Evolutionary conservation across 2,113 vertebrate genomes (phyloP), one percentile per base, ranked within the genome.

Genomic region (Chitala chitala): DNA sequence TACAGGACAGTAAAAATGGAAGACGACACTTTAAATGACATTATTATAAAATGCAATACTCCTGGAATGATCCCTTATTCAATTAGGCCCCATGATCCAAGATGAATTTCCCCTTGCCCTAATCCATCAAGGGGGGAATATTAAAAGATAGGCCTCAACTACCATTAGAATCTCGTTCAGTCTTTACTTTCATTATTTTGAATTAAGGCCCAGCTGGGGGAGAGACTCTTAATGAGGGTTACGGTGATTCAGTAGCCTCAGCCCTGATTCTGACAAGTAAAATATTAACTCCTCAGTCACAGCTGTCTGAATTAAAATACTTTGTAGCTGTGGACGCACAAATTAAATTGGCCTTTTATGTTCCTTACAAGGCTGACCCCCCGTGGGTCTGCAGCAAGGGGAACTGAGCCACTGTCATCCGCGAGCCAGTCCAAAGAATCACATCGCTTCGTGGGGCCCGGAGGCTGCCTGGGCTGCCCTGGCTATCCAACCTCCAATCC

Each of bases 31-130:
- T 98, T 97, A 98, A 99, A 99, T 98, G 96, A 98, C 95, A 98
- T 99, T 97, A 98, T 98, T 98, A 98, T 99, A 99, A 99, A 99
- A 99, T 98, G 97, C 97, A 99, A 99, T 99, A 99, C 97, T 99
- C 97, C 93, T 93, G 96, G 93, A 98, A 99, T 98, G 96, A 98
- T 98, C 94, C 94, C 92, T 99, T 98, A 99, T 99, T 98, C 95
- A 98, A 98, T 99, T 98, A 98, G 94, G 93, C 89, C 94, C 94
- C 96, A 96, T 98, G 97, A 99, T 99, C 95, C 94, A 94, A 98
- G 97, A 99, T 99, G 97, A 98, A 98, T 99, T 98, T 98, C 95
- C 94, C 90, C 93, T 91, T 96, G 95, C 94, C 92, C 95, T 98
- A 98, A 99, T 99, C 97, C 97, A 99, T 99, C 97, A 99, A 93